Evolutionary conservation across 1,140 invertebrate genomes (phyloP), one percentile per base, ranked within the genome.

Genomic region (Tenebrio molitor): DNA sequence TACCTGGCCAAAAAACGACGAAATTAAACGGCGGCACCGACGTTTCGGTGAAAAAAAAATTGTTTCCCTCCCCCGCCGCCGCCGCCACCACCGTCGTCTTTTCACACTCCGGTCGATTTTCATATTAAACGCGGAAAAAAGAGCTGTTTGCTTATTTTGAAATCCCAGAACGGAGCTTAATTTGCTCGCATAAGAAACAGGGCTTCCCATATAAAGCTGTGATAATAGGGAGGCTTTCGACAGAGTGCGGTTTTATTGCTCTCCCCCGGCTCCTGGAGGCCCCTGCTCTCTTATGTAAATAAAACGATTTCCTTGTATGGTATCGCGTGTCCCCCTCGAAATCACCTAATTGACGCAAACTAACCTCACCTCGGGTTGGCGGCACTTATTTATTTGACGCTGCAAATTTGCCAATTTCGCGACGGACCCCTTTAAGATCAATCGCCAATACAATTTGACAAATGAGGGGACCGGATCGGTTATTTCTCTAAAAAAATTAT

Each of bases 231-330:
- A 66, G 64, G 36, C 64, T 66, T 66, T 66, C 39, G 23, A 17
- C n/a, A 14, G 46, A 53, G 46, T 39, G 34, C 12, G 36, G 36
- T 41, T 66, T 29, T 66, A 44, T 66, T 42, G 19, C 64, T 39
- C 17, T 65, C 64, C 15, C 63, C 23, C 63, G 21, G 7, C 62
- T 14, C 7, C 12, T 12, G 29, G n/a, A n/a, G 29, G 62, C 16
- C 29, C 19, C 39, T n/a, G 29, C 34, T 5, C 39, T 66, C 64
- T 66, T 66, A 66, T 66, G 64, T 66, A 66, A 66, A 66, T 66
- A 66, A 66, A 66, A 66, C 64, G 64, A 66, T 66, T 66, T 66
- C 64, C 64, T 66, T 66, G 64, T 66, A 66, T 42, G 64, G 64
- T 66, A 66, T 66, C 64, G 42, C 42, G 19, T 66, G 64, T 44